Percentiles rank a stretch among this genome's conserved stretches.
Evolutionary conservation across 2,797 vertebrate genomes (phyloP).

Genomic region (Sebastes minor): DNA sequence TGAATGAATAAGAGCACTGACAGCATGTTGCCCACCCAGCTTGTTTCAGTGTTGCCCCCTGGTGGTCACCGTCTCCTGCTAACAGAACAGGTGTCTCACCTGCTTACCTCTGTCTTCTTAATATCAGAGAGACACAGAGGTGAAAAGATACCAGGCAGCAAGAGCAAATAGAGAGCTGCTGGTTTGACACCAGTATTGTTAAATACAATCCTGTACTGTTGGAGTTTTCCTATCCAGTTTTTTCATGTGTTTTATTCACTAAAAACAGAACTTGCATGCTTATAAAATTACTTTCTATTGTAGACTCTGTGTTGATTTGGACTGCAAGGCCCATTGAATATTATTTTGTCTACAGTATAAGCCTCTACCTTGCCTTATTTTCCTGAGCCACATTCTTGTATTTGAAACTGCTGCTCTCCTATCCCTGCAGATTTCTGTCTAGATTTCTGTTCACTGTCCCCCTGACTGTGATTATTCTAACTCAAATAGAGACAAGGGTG

Average conservation of each 20-base stretch:
- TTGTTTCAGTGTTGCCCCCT: constrained; percentile 52
- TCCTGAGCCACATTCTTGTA: background rate
- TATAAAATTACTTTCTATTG: background rate
- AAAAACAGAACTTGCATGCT: background rate
- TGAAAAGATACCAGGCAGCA: background rate
- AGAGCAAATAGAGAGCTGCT: background rate
- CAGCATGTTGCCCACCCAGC: constrained; percentile 7
- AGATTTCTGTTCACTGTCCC: constrained; percentile 10
- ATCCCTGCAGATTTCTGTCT: constrained; percentile 5
- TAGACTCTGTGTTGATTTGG: background rate
- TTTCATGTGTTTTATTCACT: background rate
- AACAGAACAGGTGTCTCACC: constrained; percentile 34
- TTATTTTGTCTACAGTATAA: background rate
- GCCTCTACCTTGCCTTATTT: background rate
- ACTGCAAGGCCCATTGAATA: background rate
- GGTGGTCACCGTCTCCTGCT: constrained; percentile 41
- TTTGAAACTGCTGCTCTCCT: background rate
- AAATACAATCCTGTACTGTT: background rate
- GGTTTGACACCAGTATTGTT: background rate
- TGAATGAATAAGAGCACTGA: background rate
- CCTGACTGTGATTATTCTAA: constrained; percentile 15
- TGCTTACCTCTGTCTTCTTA: background rate
- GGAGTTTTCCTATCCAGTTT: background rate
- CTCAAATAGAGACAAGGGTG: background rate
- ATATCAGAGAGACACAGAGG: background rate